Percentiles rank a stretch among this genome's conserved stretches.
Evolutionary conservation across 2,888 invertebrate species (phyloP).

Genomic region (Lepidonotus clava): DNA sequence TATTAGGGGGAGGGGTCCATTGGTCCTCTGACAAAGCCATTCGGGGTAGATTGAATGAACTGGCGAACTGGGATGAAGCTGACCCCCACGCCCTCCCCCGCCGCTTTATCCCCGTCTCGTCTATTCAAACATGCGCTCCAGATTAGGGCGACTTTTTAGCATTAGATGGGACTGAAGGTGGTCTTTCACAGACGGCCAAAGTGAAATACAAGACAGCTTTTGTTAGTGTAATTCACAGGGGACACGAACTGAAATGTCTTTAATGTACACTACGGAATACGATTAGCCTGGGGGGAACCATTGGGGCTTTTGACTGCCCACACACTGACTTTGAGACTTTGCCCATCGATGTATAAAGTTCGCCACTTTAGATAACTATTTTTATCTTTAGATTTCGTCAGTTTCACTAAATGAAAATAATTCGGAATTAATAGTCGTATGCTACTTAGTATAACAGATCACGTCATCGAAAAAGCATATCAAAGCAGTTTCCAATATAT

Average conservation of each 20-base stretch:
- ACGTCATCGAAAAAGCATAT: no score
- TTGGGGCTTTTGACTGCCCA: no score
- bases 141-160: conserved; percentile 19
- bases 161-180: not conserved
- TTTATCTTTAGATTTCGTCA: no score
- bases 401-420: no score
- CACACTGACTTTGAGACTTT: no score
- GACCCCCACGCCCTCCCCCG: conserved; percentile 7
- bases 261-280: not conserved
- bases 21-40: conserved; percentile 32
- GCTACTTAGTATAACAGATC: no score
- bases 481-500: no score
- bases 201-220: conserved; percentile 19
- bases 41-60: conserved; percentile 42
- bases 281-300: not conserved
- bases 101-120: not conserved
- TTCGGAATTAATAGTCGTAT: no score
- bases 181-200: not conserved
- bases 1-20: conserved; percentile 28
- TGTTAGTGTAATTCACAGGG: not conserved
- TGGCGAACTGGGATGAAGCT: not conserved
- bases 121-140: conserved; percentile 28
- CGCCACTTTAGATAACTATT: no score
- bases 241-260: not conserved
- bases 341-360: no score